A percentile compares a stretch with the other conserved stretches of the same genome.
Conservation (phyloP, 2,113 vertebrate genomes). For the Herpetotheres cachinnans region DNA sequence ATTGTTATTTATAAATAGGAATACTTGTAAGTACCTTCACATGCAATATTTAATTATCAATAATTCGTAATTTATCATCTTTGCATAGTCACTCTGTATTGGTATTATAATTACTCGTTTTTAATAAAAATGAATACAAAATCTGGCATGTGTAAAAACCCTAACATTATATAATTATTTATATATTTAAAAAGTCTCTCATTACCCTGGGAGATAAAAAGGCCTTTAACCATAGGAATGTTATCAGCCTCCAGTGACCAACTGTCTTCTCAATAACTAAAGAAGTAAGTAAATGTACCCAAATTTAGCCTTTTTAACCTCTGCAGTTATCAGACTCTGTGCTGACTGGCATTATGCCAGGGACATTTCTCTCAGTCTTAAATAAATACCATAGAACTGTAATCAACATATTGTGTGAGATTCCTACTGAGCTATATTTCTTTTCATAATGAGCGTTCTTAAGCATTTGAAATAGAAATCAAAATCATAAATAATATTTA, state of each 20-base stretch:
- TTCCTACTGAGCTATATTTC: constrained; percentile 48
- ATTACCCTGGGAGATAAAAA: neutral
- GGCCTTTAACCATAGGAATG: constrained; percentile 48
- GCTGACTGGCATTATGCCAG: constrained; percentile 14
- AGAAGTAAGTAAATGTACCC: constrained; percentile 33
- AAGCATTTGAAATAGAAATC: constrained; percentile 27
- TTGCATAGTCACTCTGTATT: neutral
- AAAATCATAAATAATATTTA: neutral
- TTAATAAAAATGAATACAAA: constrained; percentile 43
- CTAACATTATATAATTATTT: constrained; percentile 54
- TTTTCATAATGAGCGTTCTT: neutral
- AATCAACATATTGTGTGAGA: constrained; percentile 36
- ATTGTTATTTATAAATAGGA: neutral
- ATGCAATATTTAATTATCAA: constrained; percentile 52
- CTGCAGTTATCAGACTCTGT: neutral
- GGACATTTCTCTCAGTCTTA: constrained; percentile 42
- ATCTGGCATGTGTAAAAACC: constrained; percentile 1
- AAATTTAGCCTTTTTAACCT: constrained; percentile 58
- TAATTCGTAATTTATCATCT: constrained; percentile 35
- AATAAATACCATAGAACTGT: constrained; percentile 21
- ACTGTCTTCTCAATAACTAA: constrained; percentile 74
- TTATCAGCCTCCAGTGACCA: constrained; percentile 63
- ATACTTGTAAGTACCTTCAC: neutral
- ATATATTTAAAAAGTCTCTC: constrained; percentile 5
- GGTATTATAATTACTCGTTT: constrained; percentile 17